Base-by-base conservation (phyloP, 2,797 vertebrate genomes). In the Arvicola amphibius region DNA sequence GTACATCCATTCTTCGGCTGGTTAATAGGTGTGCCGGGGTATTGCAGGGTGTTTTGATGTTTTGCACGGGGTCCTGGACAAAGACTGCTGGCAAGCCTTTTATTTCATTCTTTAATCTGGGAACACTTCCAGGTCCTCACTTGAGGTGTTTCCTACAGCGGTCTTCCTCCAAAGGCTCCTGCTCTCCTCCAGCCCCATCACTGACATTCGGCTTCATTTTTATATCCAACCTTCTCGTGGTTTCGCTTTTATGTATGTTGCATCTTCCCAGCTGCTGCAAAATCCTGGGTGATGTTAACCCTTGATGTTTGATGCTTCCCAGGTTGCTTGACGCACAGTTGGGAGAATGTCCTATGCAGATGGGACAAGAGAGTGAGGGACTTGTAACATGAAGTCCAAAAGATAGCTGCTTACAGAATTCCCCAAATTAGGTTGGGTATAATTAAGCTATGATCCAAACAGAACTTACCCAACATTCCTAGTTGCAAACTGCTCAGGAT, bases 141-240 rank as follows among this genome's bases (percentile, higher is more conserved):
- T 21, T 1, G 40, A 1, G 3, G 25, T 1, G 2, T 46, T 46
- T 25, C 19, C 17, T 29, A n/a, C 40, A 7, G 7, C 4, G 9
- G 1, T 46, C 40, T 27, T 77, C 53, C 4, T 25, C 40, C 12
- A 5, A 25, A n/a, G 29, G 40, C 19, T 25, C 29, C 32, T 48
- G 73, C 40, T 14, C 12, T n/a, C 56, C 51, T n/a, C 87, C 32
- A 63, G 40, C 17, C 27, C 27, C 1, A 40, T 8, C 12, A 4
- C 8, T 17, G 56, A 34, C 0, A 2, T 59, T 59, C 19, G 23
- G 34, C 61, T 77, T 63, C 32, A 48, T 63, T 89, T 63, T 89
- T 48, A 48, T n/a, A n/a, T 48, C 21, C 21, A 63, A 27, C 29
- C 51, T 34, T 34, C 16, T 34, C 2, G 1, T 61, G 71, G 17